Base-by-base conservation (phyloP, 1,140 invertebrate genomes). In the Gonatopus flavifemur region DNA sequence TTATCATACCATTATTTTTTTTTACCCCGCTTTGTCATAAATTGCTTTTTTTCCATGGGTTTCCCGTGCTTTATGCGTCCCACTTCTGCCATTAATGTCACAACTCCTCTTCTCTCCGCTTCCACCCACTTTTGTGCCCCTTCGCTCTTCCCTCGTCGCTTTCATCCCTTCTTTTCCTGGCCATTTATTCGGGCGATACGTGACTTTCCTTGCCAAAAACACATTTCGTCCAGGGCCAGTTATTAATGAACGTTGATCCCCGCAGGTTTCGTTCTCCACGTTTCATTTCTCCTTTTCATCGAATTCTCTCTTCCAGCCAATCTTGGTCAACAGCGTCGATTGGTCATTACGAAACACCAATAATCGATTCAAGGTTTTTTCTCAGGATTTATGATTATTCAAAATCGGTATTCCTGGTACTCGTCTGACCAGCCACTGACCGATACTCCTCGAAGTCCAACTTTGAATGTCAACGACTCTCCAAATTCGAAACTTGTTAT, bases 51-150 rank as follows among this genome's bases (percentile, higher is more conserved):
- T 70, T 65, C 59, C 61, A 53, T 63, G 56, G 66, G 54, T 67
- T 67, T 54, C 52, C 54, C 48, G 56, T 64, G 63, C 64, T 69
- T 71, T 70, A 70, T 68, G 57, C 62, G 65, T 71, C 62, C 67
- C 66, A 70, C 67, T 71, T 68, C 63, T 70, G 60, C 67, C 58
- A 70, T 70, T 70, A 69, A 71, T 63, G 67, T 71, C 67, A 67
- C 42, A 32, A 41, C 24, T 53, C 43, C 33, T 19, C 31, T 15
- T 28, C 39, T n/a, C n/a, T n/a, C n/a, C n/a, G 35, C 32, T 33
- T 46, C 32, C n/a, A n/a, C n/a, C n/a, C n/a, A n/a, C n/a, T n/a
- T n/a, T n/a, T n/a, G n/a, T n/a, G n/a, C n/a, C n/a, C n/a, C n/a
- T 49, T 48, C 50, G 7, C 16, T 15, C 33, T n/a, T 45, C 33